Conservation (phyloP, 2,797 vertebrate species). For the Anniella stebbinsi region DNA sequence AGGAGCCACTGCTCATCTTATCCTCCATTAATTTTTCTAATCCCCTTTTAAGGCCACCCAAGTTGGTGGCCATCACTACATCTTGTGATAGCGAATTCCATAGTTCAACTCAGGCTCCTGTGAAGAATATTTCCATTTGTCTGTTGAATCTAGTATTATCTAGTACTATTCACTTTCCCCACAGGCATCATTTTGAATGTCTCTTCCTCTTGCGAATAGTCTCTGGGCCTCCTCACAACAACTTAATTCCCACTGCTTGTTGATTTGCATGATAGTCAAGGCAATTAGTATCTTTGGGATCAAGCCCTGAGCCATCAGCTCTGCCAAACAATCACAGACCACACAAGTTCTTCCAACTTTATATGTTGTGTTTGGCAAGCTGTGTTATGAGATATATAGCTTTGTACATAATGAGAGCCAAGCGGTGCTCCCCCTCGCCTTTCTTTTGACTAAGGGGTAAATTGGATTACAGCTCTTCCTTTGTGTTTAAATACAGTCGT, state of each 20-base stretch:
- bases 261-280: conserved; percentile 40
- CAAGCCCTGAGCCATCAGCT: neutral
- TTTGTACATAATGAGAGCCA: neutral
- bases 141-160: neutral
- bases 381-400: neutral
- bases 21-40: neutral
- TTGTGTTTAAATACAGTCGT: conserved; percentile 16
- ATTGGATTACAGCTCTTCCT: neutral
- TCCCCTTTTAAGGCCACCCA: neutral
- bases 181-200: neutral
- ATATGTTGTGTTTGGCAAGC: conserved; percentile 20
- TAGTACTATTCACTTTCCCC: neutral
- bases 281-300: conserved; percentile 14
- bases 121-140: no score
- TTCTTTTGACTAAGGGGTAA: conserved; percentile 16
- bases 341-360: neutral
- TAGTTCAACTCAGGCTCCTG: neutral
- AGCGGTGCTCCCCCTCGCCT: no score
- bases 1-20: no score
- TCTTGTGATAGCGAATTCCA: neutral
- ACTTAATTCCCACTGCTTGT: neutral
- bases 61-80: neutral
- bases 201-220: neutral
- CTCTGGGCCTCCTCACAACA: neutral
- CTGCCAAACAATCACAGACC: neutral